Conservation (phyloP, 1,140 invertebrate species). For the Agrilus planipennis region DNA sequence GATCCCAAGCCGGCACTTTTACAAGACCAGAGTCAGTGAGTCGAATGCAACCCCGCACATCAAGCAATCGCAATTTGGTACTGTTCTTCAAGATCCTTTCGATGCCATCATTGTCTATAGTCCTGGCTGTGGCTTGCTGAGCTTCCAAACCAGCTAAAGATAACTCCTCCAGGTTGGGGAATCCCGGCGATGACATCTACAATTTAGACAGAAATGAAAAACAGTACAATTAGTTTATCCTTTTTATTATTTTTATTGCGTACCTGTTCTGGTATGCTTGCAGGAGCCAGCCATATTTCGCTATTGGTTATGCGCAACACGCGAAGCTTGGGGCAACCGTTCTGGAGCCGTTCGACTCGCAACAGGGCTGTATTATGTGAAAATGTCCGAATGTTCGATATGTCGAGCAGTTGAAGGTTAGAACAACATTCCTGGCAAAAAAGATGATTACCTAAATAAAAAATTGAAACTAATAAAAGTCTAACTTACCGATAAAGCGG, state of each 20-base stretch:
- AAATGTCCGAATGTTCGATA: constrained; percentile 62
- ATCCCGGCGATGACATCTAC: constrained; percentile 62
- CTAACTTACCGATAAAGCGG: constrained; percentile 54
- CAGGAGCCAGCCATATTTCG: constrained; percentile 54
- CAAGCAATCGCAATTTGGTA: constrained; percentile 57
- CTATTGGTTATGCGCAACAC: constrained; percentile 69
- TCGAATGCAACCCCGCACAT: constrained; percentile 65
- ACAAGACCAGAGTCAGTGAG: constrained; percentile 67
- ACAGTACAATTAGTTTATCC: neutral
- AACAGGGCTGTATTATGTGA: constrained; percentile 53
- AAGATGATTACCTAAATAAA: constrained; percentile 8
- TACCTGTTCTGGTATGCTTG: constrained; percentile 61
- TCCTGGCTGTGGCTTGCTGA: constrained; percentile 41
- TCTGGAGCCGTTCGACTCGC: constrained; percentile 66
- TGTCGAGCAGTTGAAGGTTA: constrained; percentile 63
- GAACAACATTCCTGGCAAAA: constrained; percentile 53
- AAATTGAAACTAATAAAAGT: neutral
- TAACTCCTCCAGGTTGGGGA: constrained; percentile 67
- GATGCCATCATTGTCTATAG: constrained; percentile 61
- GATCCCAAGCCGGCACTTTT: constrained; percentile 67
- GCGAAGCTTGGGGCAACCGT: constrained; percentile 63
- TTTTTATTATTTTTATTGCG: constrained; percentile 4
- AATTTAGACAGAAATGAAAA: constrained; percentile 9
- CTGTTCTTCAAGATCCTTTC: constrained; percentile 65
- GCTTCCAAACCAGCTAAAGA: constrained; percentile 59